Conservation (phyloP, 2,113 vertebrate genomes). For the Halcyon senegalensis region DNA sequence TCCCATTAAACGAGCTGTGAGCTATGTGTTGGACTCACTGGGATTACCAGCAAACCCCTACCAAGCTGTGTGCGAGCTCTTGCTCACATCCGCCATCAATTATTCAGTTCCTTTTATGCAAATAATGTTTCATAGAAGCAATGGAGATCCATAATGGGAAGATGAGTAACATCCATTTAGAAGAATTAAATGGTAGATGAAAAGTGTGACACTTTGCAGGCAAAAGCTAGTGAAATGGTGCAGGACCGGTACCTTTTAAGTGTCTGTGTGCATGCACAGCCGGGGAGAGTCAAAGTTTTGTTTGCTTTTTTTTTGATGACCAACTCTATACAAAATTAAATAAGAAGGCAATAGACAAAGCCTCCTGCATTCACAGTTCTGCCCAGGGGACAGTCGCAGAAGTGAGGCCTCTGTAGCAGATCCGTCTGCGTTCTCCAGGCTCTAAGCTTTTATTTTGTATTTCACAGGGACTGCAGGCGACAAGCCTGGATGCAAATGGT, state of each 20-base stretch:
- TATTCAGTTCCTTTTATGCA: constrained; percentile 84
- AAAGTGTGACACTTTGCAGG: constrained; percentile 18
- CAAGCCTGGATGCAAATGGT: neutral
- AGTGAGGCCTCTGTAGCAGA: neutral
- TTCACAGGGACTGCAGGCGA: neutral
- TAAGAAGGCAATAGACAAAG: neutral
- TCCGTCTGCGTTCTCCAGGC: neutral
- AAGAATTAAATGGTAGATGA: constrained; percentile 67
- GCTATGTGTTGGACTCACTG: constrained; percentile 76
- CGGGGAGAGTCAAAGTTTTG: neutral
- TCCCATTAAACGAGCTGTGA: constrained; percentile 82
- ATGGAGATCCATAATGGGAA: constrained; percentile 50
- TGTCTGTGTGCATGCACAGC: neutral
- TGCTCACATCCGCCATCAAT: constrained; percentile 78
- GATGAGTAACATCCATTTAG: constrained; percentile 66
- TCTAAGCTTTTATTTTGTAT: neutral
- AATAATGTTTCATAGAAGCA: constrained; percentile 75
- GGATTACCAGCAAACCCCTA: constrained; percentile 50
- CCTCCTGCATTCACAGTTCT: neutral
- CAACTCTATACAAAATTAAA: constrained; percentile 17
- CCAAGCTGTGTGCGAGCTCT: constrained; percentile 71
- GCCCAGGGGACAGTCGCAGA: neutral
- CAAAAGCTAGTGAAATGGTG: constrained; percentile 9
- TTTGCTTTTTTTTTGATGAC: neutral
- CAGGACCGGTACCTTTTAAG: neutral